Percentiles rank a stretch among this genome's conserved stretches.
Conservation (phyloP, 1,140 invertebrate genomes). For the Eueides isabella region DNA sequence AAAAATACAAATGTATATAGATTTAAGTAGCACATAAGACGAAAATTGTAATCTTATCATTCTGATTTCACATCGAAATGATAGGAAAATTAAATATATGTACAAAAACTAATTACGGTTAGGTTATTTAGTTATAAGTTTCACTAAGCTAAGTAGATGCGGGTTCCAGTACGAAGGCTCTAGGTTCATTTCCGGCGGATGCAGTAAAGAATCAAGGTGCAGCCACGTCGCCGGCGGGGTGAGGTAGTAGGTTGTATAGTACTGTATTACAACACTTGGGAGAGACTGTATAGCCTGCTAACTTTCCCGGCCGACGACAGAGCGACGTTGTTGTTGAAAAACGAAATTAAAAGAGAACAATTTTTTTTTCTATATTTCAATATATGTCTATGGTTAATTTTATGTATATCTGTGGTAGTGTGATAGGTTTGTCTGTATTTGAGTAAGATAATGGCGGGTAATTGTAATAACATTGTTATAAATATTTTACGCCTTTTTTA, state of each 20-base stretch:
- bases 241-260: constrained; percentile 82
- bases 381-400: too few relatives aligned
- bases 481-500: too few relatives aligned
- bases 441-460: neutral
- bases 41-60: neutral
- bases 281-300: constrained; percentile 80
- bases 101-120: neutral
- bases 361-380: neutral
- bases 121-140: neutral
- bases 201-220: neutral
- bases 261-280: constrained; percentile 76
- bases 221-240: constrained; percentile 57
- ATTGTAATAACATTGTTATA: too few relatives aligned
- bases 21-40: neutral
- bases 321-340: constrained; percentile 18
- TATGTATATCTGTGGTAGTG: neutral
- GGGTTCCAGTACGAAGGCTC: neutral
- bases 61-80: neutral
- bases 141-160: neutral
- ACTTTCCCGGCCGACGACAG: constrained; percentile 69
- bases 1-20: neutral
- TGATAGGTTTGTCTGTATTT: too few relatives aligned
- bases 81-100: neutral
- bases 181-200: neutral
- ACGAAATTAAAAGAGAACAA: neutral